phyloP scores from a whole-genome alignment of 2,888 invertebrate species.

The Sinopyrophorus schimmeli region DNA sequence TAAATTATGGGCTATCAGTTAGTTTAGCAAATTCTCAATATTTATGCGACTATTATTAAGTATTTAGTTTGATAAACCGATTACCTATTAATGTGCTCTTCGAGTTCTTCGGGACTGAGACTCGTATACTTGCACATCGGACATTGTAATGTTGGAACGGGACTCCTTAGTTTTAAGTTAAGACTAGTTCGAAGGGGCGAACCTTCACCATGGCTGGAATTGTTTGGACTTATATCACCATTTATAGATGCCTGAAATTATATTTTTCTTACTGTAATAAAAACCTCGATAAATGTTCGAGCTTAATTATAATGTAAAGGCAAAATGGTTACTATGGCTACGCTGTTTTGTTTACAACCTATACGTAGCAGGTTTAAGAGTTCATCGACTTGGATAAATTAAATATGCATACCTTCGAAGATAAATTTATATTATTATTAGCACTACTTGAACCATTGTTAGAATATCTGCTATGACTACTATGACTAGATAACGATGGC shows the following conservation, averaged over 20 bases:
- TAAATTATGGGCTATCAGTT: too few relatives aligned
- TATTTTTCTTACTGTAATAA: background rate
- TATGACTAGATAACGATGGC: conserved; percentile 29
- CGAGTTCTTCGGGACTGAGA: conserved; percentile 71
- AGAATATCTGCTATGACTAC: conserved; percentile 27
- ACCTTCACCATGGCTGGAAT: conserved; percentile 67
- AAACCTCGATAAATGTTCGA: background rate
- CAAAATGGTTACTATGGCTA: background rate
- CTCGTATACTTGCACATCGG: conserved; percentile 78
- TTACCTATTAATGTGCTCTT: conserved; percentile 76
- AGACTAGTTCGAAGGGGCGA: conserved; percentile 74
- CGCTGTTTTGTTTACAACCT: background rate
- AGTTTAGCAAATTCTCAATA: too few relatives aligned
- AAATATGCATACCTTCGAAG: conserved; percentile 47
- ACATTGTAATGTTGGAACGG: conserved; percentile 64
- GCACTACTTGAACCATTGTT: conserved; percentile 35
- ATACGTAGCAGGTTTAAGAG: background rate
- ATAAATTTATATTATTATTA: conserved; percentile 53
- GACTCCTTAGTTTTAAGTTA: conserved; percentile 68
- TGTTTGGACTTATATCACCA: conserved; percentile 50
- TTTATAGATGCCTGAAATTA: conserved; percentile 51
- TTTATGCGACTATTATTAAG: too few relatives aligned
- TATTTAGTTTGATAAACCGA: too few relatives aligned
- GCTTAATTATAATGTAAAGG: background rate
- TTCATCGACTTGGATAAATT: too few relatives aligned